phyloP scores from a whole-genome alignment of 2,113 vertebrate genomes.

The Apeltes quadracus region DNA sequence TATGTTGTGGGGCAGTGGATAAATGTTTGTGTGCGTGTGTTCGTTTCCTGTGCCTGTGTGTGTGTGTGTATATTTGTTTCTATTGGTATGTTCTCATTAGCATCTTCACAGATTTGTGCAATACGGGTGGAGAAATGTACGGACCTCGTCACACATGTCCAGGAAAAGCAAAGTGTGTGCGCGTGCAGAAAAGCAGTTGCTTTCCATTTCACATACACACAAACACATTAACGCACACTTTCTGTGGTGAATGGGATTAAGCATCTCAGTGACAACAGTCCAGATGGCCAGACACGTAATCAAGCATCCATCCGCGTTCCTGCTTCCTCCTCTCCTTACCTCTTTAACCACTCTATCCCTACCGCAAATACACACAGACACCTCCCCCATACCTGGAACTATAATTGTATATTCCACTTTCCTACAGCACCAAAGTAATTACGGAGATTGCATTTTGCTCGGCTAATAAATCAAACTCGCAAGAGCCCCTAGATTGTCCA shows the following conservation, averaged over 20 bases:
- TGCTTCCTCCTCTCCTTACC: conserved; percentile 66
- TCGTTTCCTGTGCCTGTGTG: neutral
- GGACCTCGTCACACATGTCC: conserved; percentile 13
- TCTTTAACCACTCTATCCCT: conserved; percentile 58
- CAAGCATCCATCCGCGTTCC: conserved; percentile 70
- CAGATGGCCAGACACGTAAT: conserved; percentile 79
- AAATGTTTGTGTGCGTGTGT: conserved; percentile 26
- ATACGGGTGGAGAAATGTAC: conserved; percentile 44
- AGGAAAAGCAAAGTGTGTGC: conserved; percentile 26
- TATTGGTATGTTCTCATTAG: conserved; percentile 31
- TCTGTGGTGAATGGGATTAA: conserved; percentile 71
- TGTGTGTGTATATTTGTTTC: conserved; percentile 41
- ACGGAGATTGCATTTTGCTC: conserved; percentile 46
- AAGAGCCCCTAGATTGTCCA: conserved; percentile 34
- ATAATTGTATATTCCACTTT: conserved; percentile 64
- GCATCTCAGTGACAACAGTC: conserved; percentile 71
- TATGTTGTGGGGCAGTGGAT: conserved; percentile 27
- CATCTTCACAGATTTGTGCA: conserved; percentile 44
- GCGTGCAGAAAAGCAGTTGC: conserved; percentile 36
- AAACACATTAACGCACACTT: conserved; percentile 28
- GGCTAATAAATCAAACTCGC: conserved; percentile 57
- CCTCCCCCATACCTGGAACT: conserved; percentile 65
- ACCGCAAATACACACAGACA: conserved; percentile 58
- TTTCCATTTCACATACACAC: conserved; percentile 30
- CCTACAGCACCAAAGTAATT: conserved; percentile 47